Evolutionary conservation across 2,113 vertebrate species (phyloP), one percentile per base, ranked within the genome.

Genomic region (Steatornis caripensis): DNA sequence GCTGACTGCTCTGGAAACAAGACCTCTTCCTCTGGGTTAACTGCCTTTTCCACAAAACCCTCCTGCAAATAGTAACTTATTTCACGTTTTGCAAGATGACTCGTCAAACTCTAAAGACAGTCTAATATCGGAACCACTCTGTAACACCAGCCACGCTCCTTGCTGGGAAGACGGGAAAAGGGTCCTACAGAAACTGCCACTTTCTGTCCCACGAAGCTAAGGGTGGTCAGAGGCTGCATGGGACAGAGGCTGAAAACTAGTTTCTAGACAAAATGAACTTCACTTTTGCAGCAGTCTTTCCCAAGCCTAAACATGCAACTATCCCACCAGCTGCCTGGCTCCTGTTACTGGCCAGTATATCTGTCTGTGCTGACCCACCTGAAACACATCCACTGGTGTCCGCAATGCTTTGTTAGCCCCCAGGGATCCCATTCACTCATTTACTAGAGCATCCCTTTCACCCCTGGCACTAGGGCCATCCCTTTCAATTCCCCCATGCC

Each of bases 391-490:
- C 64, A 15, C 30, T 26, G 11, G 2, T 49, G 49, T 14, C n/a
- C 43, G 36, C 37, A 60, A 2, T 0, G 3, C 22, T 72, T 46
- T 1, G 1, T 11, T 34, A 39, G 34, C 11, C 13, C 23, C 55
- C 12, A 22, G 20, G n/a, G 64, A 14, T 53, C 82, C 69, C 6
- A 3, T 24, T 41, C 0, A 0, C 41, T 66, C n/a, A 7, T 81
- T 48, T 65, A 43, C 46, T 27, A 17, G 12, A 64, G 23, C 37
- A 48, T 49, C 32, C 55, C 9, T 90, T 30, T 62, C 32, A 26
- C 37, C 39, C 3, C 0, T 24, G 11, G 5, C 1, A 2, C 30
- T 71, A 46, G 37, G 26, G 39, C 13, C 5, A 1, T 3, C 39
- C 29, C 23, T 71, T 78, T 75, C 11, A 34, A 32, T 27, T 61